Conservation (phyloP, 2,113 vertebrate genomes). For the Ochotona curzoniae region DNA sequence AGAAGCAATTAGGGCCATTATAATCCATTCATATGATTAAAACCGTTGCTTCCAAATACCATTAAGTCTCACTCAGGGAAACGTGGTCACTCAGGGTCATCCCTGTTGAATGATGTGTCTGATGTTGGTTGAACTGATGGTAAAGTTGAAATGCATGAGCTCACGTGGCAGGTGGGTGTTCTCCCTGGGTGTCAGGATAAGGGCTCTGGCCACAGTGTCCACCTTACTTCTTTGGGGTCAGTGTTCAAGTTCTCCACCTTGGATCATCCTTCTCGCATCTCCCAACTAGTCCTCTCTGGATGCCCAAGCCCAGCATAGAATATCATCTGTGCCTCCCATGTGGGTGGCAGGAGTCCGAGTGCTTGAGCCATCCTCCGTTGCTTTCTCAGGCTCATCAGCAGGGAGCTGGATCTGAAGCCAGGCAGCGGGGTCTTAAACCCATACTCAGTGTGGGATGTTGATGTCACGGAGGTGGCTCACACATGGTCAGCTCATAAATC, state of each 20-base stretch:
- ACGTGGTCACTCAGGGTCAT: neutral
- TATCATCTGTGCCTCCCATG: too few relatives aligned
- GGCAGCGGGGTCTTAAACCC: too few relatives aligned
- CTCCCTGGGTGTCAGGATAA: neutral
- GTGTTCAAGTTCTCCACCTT: neutral
- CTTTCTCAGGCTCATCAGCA: too few relatives aligned
- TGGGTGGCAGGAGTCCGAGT: too few relatives aligned
- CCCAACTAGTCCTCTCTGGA: neutral
- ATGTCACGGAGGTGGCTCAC: too few relatives aligned
- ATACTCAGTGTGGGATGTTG: too few relatives aligned
- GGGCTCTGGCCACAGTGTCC: neutral
- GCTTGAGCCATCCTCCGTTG: too few relatives aligned
- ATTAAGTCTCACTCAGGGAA: neutral
- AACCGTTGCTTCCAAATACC: constrained; percentile 46
- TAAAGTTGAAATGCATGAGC: constrained; percentile 34
- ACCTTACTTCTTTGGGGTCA: neutral
- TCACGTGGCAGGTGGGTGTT: neutral
- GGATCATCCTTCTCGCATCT: neutral
- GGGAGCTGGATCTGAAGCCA: too few relatives aligned
- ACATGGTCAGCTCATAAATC: too few relatives aligned
- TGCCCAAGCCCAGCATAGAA: too few relatives aligned
- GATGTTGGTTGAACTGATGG: neutral
- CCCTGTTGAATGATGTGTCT: neutral
- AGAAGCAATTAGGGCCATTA: constrained; percentile 11
- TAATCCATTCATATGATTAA: constrained; percentile 24